A percentile compares a stretch with the other conserved stretches of the same genome.
phyloP scores from a whole-genome alignment of 2,797 vertebrate genomes.

The Premnoplex brunnescens region DNA sequence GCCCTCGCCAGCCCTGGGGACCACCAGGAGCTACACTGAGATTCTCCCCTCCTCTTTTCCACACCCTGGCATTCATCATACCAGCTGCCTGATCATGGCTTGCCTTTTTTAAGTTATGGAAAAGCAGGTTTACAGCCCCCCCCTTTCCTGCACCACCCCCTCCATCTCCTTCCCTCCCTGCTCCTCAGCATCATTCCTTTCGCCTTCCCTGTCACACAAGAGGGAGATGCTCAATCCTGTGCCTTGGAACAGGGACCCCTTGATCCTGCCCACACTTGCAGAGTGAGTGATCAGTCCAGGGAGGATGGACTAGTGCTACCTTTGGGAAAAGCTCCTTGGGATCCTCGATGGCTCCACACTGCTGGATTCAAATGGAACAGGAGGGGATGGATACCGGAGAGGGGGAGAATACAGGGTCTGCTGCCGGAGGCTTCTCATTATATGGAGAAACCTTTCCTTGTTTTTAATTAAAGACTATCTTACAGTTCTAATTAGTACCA shows the following conservation, averaged over 20 bases:
- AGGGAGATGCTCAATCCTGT: neutral
- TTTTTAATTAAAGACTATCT: slow-evolving; percentile 54
- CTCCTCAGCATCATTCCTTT: rapidly evolving
- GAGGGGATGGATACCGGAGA: neutral
- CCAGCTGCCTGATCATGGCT: neutral
- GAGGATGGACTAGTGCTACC: rapidly evolving
- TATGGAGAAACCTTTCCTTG: slow-evolving; percentile 21
- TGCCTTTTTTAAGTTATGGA: neutral
- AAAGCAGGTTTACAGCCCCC: neutral
- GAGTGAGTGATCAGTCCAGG: rapidly evolving
- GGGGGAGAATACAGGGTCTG: neutral
- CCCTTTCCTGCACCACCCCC: rapidly evolving
- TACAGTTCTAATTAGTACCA: slow-evolving; percentile 30
- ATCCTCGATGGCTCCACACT: rapidly evolving
- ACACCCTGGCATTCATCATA: rapidly evolving
- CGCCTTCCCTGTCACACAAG: rapidly evolving
- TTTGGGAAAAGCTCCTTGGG: neutral
- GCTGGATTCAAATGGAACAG: neutral
- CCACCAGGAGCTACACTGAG: neutral
- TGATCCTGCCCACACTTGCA: rapidly evolving
- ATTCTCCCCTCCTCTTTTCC: neutral
- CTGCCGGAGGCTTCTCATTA: neutral
- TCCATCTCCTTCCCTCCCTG: neutral
- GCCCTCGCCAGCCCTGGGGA: neutral
- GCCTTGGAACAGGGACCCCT: neutral